A percentile compares a stretch with the other conserved stretches of the same genome.
Evolutionary conservation across 2,797 vertebrate species (phyloP).

Genomic region (Buphagus erythrorhynchus): DNA sequence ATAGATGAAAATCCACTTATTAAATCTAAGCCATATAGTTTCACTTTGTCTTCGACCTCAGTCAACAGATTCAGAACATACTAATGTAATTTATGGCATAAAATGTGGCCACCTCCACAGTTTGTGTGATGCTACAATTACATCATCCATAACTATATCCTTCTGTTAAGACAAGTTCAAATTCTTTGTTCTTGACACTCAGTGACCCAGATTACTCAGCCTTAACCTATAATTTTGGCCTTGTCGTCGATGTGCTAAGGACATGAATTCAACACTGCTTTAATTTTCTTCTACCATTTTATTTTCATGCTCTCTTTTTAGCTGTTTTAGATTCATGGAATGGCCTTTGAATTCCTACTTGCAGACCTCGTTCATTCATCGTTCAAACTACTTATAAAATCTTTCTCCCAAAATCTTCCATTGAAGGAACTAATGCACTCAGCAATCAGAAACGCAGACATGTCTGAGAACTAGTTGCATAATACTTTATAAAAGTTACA

Average conservation of each 20-base stretch:
- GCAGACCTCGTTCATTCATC: not conserved
- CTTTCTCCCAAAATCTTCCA: not conserved
- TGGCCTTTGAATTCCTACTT: not conserved
- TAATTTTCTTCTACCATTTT: conserved; percentile 24
- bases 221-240: conserved; percentile 33
- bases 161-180: conserved; percentile 52
- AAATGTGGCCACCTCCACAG: not conserved
- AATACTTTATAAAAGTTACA: not conserved
- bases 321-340: not conserved
- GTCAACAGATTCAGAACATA: conserved; percentile 4
- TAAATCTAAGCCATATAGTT: not conserved
- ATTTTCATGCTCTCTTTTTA: not conserved
- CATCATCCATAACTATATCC: conserved; percentile 34
- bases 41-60: not conserved
- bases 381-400: not conserved
- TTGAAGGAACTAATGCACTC: not conserved
- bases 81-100: conserved; percentile 36
- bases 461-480: not conserved
- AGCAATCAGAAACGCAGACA: not conserved
- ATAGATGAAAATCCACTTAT: not conserved
- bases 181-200: conserved; percentile 41
- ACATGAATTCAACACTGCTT: conserved; percentile 19
- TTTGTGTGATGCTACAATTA: conserved; percentile 36
- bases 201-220: conserved; percentile 57
- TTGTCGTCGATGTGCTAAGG: not conserved